phyloP scores from a whole-genome alignment of 2,888 invertebrate genomes.

The Lasioglossum pauxillum region DNA sequence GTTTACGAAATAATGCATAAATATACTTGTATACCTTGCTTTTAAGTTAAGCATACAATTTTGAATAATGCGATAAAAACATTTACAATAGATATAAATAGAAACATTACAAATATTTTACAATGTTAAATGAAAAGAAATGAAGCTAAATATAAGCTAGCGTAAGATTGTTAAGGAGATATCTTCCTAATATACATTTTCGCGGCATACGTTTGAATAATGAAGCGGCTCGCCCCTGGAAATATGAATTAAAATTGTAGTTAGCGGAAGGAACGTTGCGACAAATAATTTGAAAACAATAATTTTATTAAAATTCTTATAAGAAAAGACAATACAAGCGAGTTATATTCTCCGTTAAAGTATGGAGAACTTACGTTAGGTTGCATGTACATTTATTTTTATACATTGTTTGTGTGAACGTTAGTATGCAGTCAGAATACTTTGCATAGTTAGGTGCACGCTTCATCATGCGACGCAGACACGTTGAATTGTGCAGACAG shows the following conservation, averaged over 20 bases:
- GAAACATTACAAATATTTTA: too few species aligned
- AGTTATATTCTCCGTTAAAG: slow-evolving; percentile 41
- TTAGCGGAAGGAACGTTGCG: not conserved
- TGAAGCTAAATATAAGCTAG: too few species aligned
- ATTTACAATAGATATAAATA: too few species aligned
- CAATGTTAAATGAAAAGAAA: too few species aligned
- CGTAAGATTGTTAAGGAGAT: too few species aligned
- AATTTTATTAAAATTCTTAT: slow-evolving; percentile 65
- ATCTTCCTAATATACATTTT: not conserved
- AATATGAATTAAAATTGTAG: not conserved
- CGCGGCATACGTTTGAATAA: not conserved
- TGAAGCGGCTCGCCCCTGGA: not conserved
- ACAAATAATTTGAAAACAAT: slow-evolving; percentile 52
- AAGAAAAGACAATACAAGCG: slow-evolving; percentile 61
- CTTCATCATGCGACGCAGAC: slow-evolving; percentile 10
- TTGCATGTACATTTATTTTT: slow-evolving; percentile 37
- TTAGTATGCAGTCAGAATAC: slow-evolving; percentile 31
- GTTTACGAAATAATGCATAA: too few species aligned
- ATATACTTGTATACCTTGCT: too few species aligned
- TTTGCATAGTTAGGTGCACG: slow-evolving; percentile 30
- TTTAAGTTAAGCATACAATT: too few species aligned
- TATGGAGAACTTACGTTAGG: slow-evolving; percentile 46
- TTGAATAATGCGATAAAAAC: too few species aligned
- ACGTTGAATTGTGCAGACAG: slow-evolving; percentile 30
- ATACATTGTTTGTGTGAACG: slow-evolving; percentile 35